A percentile compares a stretch with the other conserved stretches of the same genome.
These are phyloP conservation scores for Zonotrichia albicollis DNA, from an alignment of 2,797 vertebrate species.

Conservation along the genomic window DNA sequence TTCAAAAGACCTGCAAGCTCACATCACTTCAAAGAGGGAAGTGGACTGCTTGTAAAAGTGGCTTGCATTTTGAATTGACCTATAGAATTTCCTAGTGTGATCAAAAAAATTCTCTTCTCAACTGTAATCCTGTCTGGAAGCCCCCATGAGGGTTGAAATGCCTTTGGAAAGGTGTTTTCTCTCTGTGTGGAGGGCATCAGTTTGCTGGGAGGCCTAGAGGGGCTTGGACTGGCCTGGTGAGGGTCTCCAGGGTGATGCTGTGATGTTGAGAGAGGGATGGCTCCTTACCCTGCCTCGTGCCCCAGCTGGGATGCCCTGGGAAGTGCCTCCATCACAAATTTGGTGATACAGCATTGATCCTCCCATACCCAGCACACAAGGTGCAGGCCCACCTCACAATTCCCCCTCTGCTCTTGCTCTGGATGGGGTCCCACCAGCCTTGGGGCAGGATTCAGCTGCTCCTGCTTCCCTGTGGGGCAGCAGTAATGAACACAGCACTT, in stretches of 20 bases:
- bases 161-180: not conserved
- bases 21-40: not conserved
- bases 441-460: not conserved
- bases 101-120: not conserved
- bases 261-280: not conserved
- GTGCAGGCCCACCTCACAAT: not conserved
- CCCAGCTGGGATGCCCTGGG: not conserved
- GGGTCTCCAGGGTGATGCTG: not conserved
- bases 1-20: not conserved
- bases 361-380: not conserved
- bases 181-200: not conserved
- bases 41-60: not conserved
- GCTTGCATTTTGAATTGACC: not conserved
- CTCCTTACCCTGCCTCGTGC: not conserved
- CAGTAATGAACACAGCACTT: fast-evolving
- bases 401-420: not conserved
- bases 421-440: not conserved
- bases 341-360: not conserved
- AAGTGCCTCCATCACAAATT: not conserved
- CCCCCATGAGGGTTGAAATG: not conserved
- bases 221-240: not conserved
- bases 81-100: not conserved
- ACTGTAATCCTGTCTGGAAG: not conserved
- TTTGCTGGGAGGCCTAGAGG: not conserved
- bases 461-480: not conserved